phyloP scores from a whole-genome alignment of 2,888 invertebrate species.

The Tetranychus piercei region DNA sequence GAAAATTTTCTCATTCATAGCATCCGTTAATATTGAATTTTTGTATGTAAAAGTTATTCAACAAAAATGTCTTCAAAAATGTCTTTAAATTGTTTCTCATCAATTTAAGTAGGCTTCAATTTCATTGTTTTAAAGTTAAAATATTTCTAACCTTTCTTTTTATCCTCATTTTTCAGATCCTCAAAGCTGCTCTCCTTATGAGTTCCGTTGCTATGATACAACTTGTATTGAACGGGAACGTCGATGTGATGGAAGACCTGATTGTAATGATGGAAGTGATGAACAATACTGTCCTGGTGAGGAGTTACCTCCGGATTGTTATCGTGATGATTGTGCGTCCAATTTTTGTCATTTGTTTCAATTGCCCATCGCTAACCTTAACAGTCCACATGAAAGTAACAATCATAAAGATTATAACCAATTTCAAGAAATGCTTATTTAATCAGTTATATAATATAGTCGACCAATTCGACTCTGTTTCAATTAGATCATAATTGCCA shows the following conservation, averaged over 20 bases:
- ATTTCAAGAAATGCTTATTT: no score
- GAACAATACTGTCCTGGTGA: not conserved
- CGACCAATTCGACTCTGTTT: no score
- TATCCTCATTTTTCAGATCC: not conserved
- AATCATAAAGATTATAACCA: no score
- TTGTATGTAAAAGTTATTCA: no score
- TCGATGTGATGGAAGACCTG: not conserved
- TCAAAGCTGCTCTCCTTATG: not conserved
- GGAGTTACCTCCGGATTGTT: conserved; percentile 27
- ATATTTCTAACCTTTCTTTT: not conserved
- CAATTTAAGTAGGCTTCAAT: not conserved
- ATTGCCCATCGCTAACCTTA: not conserved
- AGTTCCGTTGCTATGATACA: not conserved
- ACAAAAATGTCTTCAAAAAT: no score
- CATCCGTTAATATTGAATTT: no score
- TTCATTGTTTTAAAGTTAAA: not conserved
- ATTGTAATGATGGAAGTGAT: conserved; percentile 1
- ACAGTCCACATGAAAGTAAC: not conserved
- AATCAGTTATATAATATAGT: no score
- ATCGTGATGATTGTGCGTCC: not conserved
- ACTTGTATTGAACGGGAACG: conserved; percentile 7
- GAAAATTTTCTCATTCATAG: no score
- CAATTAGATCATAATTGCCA: no score
- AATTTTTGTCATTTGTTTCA: not conserved
- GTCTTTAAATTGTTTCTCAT: not conserved